Evolutionary conservation across 2,797 vertebrate species (phyloP).

Genomic region (Mormyrops attenuatus): DNA sequence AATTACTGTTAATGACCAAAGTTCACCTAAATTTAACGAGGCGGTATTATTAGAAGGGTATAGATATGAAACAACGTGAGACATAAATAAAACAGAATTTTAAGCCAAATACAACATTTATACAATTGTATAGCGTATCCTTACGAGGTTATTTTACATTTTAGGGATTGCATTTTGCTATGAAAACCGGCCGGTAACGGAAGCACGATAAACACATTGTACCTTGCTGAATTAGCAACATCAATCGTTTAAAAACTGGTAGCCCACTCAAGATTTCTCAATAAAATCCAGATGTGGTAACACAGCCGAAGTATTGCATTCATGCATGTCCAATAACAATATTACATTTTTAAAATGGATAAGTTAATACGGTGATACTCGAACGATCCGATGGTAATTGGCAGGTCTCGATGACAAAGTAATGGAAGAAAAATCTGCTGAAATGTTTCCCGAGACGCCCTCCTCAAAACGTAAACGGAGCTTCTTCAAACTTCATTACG

Average conservation of each 20-base stretch:
- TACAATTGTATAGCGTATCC: not conserved
- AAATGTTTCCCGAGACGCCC: not conserved
- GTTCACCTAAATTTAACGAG: not conserved
- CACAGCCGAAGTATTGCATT: not conserved
- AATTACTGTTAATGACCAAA: constrained; percentile 13
- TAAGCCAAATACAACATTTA: constrained; percentile 15
- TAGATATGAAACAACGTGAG: not conserved
- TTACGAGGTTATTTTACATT: constrained; percentile 3
- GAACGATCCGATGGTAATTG: not conserved
- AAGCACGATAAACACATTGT: constrained; percentile 1
- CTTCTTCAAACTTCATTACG: not conserved
- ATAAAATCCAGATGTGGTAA: not conserved
- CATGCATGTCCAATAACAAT: constrained; percentile 13
- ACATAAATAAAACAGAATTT: not conserved
- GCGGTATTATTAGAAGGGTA: constrained; percentile 1
- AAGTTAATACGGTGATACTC: not conserved
- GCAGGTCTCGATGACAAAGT: not conserved
- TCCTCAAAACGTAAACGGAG: not conserved
- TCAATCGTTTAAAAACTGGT: not conserved
- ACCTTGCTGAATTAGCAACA: not conserved
- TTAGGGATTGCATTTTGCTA: not conserved
- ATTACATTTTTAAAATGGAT: not conserved
- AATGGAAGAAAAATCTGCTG: not conserved
- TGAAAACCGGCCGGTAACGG: constrained; percentile 1
- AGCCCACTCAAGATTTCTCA: not conserved